phyloP scores from a whole-genome alignment of 2,113 vertebrate genomes.

The Alethe diademata region DNA sequence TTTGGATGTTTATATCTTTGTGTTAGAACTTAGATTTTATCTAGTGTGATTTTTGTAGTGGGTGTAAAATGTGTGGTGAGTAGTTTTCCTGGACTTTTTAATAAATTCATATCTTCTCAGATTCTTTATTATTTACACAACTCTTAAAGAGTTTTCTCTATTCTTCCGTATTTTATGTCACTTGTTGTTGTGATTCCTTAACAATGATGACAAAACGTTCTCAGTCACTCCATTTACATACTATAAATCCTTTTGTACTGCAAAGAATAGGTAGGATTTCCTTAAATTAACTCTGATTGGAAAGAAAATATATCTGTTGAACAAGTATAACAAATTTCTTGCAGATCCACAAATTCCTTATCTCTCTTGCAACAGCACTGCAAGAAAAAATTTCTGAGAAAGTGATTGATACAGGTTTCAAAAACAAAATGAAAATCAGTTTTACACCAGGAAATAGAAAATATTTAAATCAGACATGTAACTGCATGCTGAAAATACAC shows the following conservation, averaged over 20 bases:
- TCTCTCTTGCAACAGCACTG: background rate
- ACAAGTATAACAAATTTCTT: background rate
- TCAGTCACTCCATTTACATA: background rate
- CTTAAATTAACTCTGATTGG: background rate
- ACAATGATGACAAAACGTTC: background rate
- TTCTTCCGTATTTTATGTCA: background rate
- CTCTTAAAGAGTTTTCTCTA: background rate
- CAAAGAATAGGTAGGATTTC: background rate
- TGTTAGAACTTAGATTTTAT: background rate
- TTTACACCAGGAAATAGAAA: background rate
- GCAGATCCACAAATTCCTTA: background rate
- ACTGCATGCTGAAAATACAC: background rate
- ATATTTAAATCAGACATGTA: background rate
- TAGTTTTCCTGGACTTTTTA: background rate
- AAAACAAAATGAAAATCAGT: background rate
- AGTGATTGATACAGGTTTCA: background rate
- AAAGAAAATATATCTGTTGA: background rate
- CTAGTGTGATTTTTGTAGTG: background rate
- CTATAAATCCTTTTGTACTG: background rate
- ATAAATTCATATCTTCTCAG: background rate
- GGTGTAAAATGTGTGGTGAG: background rate
- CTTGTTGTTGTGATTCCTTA: background rate
- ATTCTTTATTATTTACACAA: background rate
- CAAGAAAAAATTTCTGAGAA: background rate
- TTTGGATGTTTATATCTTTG: background rate